Evolutionary conservation across 2,113 vertebrate species (phyloP).

Genomic region (Saccopteryx bilineata): DNA sequence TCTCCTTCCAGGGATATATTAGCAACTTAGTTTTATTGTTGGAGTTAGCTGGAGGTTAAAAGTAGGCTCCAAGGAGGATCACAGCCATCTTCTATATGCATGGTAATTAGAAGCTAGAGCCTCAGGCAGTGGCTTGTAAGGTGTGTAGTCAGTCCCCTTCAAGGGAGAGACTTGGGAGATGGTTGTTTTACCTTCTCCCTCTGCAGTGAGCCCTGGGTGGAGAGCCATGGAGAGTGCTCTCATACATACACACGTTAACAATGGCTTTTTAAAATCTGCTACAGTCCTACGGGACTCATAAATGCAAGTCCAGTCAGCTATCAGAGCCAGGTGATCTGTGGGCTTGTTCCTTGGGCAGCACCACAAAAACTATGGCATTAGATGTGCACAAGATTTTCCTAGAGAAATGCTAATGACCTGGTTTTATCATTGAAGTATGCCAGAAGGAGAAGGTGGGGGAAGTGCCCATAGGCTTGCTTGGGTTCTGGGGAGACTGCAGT

Average conservation of each 20-base stretch:
- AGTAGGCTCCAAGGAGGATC: neutral
- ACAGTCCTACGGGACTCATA: neutral
- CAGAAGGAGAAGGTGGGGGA: neutral
- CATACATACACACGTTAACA: neutral
- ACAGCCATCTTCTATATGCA: neutral
- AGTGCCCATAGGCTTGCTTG: neutral
- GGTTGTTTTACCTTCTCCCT: neutral
- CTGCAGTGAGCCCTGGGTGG: neutral
- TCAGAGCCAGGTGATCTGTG: neutral
- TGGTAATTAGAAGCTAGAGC: neutral
- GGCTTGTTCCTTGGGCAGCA: neutral
- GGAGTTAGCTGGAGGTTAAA: neutral
- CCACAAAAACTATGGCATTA: neutral
- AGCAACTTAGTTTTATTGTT: conserved; percentile 4
- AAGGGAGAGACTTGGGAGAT: neutral
- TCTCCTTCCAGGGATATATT: neutral
- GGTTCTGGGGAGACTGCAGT: neutral
- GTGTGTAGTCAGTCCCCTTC: neutral
- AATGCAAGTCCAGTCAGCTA: neutral
- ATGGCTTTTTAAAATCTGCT: neutral
- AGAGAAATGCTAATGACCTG: neutral
- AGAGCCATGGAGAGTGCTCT: neutral
- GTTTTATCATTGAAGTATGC: neutral
- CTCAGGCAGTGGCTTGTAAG: neutral
- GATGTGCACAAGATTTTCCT: neutral